phyloP scores from a whole-genome alignment of 1,140 invertebrate genomes.

The Parapsyche elsis region DNA sequence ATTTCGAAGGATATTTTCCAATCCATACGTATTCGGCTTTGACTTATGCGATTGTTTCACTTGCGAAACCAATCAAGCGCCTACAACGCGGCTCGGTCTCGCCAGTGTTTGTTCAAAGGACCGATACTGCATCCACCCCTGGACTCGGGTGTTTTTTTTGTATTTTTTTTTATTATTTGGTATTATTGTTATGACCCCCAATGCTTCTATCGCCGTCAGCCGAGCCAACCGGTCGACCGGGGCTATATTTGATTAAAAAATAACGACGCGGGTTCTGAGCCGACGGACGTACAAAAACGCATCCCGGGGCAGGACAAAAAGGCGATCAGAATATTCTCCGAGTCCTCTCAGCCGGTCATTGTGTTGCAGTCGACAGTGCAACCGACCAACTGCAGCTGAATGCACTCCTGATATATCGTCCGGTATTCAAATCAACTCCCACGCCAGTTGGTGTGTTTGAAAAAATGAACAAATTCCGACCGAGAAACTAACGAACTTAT shows the following conservation, averaged over 20 bases:
- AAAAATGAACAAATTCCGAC: constrained; percentile 27
- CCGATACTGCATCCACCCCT: constrained; percentile 48
- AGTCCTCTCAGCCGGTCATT: constrained; percentile 64
- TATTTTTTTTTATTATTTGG: constrained; percentile 9
- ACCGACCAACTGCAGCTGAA: constrained; percentile 56
- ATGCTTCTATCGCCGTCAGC: constrained; percentile 59
- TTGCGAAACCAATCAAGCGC: constrained; percentile 50
- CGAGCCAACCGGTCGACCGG: constrained; percentile 66
- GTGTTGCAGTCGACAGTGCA: constrained; percentile 53
- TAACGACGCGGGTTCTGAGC: constrained; percentile 68
- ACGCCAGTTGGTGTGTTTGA: too few species aligned
- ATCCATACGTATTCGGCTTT: background rate
- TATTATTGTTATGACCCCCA: constrained; percentile 55
- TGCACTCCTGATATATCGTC: constrained; percentile 57
- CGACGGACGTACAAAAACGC: constrained; percentile 53
- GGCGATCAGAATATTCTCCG: constrained; percentile 64
- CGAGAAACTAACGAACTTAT: background rate
- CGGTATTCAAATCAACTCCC: constrained; percentile 61
- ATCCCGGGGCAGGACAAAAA: constrained; percentile 46
- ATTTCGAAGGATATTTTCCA: background rate
- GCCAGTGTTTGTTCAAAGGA: constrained; percentile 55
- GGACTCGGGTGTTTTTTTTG: constrained; percentile 39
- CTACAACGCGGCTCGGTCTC: constrained; percentile 44
- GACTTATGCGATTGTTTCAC: background rate
- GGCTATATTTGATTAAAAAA: constrained; percentile 70